Conservation (phyloP, 2,888 invertebrate species). For the Caenorhabditis uteleia region DNA sequence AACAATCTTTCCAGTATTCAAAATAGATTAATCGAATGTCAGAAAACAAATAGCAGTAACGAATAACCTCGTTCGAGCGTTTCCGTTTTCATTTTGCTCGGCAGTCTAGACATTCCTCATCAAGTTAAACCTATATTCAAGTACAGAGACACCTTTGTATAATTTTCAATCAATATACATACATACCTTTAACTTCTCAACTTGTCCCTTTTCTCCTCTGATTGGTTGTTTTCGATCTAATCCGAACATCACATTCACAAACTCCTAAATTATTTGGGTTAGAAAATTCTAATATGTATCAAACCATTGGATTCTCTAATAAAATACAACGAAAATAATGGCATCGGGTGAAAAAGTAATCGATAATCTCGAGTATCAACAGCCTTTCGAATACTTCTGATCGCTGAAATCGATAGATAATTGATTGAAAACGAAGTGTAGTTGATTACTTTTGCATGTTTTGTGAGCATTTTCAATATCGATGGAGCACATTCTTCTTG, state of each 20-base stretch:
- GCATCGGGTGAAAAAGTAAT: slow-evolving; percentile 58
- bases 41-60: too few relatives aligned
- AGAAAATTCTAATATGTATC: slow-evolving; percentile 1
- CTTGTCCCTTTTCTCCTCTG: slow-evolving; percentile 49
- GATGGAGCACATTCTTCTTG: too few relatives aligned
- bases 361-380: slow-evolving; percentile 45
- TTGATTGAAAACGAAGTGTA: not conserved
- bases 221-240: slow-evolving; percentile 57
- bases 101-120: too few relatives aligned
- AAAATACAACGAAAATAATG: slow-evolving; percentile 49
- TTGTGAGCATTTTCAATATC: slow-evolving; percentile 7
- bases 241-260: slow-evolving; percentile 55
- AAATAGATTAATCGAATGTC: too few relatives aligned
- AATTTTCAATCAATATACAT: not conserved
- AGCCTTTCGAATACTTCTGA: slow-evolving; percentile 39
- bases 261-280: slow-evolving; percentile 30
- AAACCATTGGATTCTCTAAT: slow-evolving; percentile 49
- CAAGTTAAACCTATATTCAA: too few relatives aligned
- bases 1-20: too few relatives aligned
- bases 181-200: slow-evolving; percentile 50
- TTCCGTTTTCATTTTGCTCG: too few relatives aligned
- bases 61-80: too few relatives aligned
- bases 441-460: slow-evolving; percentile 6
- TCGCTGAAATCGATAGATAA: slow-evolving; percentile 15
- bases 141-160: not conserved